These are phyloP conservation scores for Oreochromis aureus DNA, from an alignment of 2,113 vertebrate species.

Conservation along the genomic window DNA sequence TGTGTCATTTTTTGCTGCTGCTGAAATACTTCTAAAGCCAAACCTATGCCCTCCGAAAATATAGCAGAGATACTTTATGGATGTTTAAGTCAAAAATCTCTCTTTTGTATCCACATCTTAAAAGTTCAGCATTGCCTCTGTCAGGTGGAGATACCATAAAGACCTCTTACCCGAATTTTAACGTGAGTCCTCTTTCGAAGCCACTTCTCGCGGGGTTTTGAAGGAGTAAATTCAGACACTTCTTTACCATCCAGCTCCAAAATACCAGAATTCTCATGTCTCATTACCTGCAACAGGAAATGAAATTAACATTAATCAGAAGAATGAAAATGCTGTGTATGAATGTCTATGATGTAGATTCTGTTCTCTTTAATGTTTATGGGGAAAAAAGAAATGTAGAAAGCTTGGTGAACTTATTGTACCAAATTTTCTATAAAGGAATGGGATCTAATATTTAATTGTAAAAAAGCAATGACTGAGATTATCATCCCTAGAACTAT, in stretches of 20 bases:
- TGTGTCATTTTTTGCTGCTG: background rate
- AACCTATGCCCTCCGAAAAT: background rate
- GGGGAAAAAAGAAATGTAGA: background rate
- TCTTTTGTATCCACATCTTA: background rate
- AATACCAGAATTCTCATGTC: constrained; percentile 83
- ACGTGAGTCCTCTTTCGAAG: constrained; percentile 93
- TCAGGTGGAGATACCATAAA: background rate
- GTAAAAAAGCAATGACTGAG: background rate
- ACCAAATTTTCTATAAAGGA: background rate
- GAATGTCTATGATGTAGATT: background rate
- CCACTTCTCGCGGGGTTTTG: constrained; percentile 93
- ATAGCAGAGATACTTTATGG: background rate
- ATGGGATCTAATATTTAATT: background rate
- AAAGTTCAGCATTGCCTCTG: background rate
- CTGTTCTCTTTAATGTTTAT: background rate
- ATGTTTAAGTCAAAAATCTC: background rate
- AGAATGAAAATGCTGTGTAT: background rate
- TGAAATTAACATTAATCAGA: background rate
- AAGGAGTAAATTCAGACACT: constrained; percentile 78
- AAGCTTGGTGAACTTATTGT: background rate
- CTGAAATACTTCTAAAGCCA: background rate
- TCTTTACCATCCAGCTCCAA: constrained; percentile 84
- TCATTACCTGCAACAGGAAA: constrained; percentile 80
- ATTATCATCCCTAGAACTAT: background rate
- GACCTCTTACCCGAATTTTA: constrained; percentile 82